Evolutionary conservation across 2,888 invertebrate species (phyloP), one percentile per base, ranked within the genome.

Genomic region (Hydraecia micacea): DNA sequence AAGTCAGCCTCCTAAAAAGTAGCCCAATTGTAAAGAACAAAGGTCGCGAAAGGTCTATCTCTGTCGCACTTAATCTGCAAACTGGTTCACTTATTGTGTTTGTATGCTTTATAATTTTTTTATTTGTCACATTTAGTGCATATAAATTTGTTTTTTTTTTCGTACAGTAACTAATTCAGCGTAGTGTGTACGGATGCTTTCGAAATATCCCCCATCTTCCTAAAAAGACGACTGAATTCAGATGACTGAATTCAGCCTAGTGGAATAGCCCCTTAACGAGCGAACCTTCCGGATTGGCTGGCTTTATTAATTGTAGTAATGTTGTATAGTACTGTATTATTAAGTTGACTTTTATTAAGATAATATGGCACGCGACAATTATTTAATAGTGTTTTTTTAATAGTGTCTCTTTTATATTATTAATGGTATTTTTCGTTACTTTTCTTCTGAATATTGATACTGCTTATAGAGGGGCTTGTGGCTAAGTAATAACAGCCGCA

Each of bases 261-360:
- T 70, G 36, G 58, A 36, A 36, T 0, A 21, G 7, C 7, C 4
- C 21, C 70, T 70, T 70, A n/a, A 70, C 7, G 2, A 58, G 7
- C 21, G 6, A 70, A 70, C 65, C 83, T 84, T 84, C 86, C 86
- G 83, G 63, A 63, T 63, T 62, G 71, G 42, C 15, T 65, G 8
- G 2, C 18, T 69, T 72, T 66, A 66, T 55, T 85, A 66, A 70
- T 25, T 63, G 42, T 63, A 67, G 63, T 60, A 75, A 77, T 67
- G 55, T 60, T 25, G n/a, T 39, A 66, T 68, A 18, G 18, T 62
- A 60, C 0, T 49, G 39, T n/a, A 49, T 70, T 52, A 58, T 66
- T 21, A 63, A 21, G 25, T 65, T 65, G 9, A 32, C 15, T 72
- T 65, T 46, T 60, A 75, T 73, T 62, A 68, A n/a, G n/a, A 18